These are phyloP conservation scores for Aphelenchoides fujianensis DNA, from an alignment of 1,140 invertebrate species.

Conservation along the genomic window DNA sequence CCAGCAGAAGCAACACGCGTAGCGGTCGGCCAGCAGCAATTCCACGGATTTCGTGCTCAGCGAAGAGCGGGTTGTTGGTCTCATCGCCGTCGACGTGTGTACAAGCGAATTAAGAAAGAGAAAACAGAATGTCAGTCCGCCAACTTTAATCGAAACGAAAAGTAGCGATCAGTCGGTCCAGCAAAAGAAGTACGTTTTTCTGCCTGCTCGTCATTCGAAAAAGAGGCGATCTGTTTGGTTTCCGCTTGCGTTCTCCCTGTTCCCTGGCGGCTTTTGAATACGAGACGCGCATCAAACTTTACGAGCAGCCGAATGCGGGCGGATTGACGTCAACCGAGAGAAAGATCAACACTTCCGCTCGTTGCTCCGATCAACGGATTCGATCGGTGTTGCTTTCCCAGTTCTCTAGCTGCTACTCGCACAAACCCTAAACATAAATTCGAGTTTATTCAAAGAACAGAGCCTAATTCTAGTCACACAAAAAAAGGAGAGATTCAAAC, in stretches of 20 bases:
- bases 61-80: not conserved
- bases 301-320: not conserved
- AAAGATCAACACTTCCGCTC: too few relatives aligned
- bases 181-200: too few relatives aligned
- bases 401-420: not conserved
- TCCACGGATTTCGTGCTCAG: not conserved
- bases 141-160: too few relatives aligned
- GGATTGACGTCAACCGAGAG: not conserved
- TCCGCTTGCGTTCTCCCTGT: too few relatives aligned
- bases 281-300: not conserved
- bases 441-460: not conserved
- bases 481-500: not conserved
- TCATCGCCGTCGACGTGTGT: not conserved
- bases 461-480: not conserved
- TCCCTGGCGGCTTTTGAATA: too few relatives aligned
- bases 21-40: not conserved
- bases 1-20: not conserved
- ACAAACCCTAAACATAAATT: not conserved
- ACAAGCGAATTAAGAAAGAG: too few relatives aligned
- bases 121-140: too few relatives aligned
- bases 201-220: too few relatives aligned
- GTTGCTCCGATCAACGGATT: too few relatives aligned
- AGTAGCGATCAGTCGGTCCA: not conserved
- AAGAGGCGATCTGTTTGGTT: too few relatives aligned
- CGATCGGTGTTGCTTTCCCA: not conserved